A percentile compares a stretch with the other conserved stretches of the same genome.
These are phyloP conservation scores for Pollenia angustigena DNA, from an alignment of 2,888 invertebrate species.

Conservation along the genomic window DNA sequence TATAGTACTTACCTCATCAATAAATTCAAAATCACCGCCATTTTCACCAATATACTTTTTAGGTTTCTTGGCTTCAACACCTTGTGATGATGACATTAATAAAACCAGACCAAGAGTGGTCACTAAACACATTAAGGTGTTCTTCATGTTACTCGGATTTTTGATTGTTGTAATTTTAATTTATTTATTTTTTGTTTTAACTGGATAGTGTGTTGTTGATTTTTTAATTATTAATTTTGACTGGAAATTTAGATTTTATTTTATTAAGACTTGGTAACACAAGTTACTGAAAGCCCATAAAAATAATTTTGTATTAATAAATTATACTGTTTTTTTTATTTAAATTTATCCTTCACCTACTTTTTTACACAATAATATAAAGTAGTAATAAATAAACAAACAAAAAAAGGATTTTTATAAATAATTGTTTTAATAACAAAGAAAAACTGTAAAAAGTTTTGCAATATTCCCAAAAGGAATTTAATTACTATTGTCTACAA, in stretches of 20 bases:
- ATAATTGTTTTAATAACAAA: constrained; percentile 59
- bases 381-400: neutral
- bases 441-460: constrained; percentile 54
- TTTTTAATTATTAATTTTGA: neutral
- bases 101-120: constrained; percentile 82
- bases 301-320: constrained; percentile 4
- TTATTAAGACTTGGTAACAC: no score
- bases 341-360: constrained; percentile 56
- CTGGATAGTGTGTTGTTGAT: neutral
- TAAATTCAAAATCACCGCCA: constrained; percentile 90
- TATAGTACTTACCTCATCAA: constrained; percentile 88
- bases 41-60: constrained; percentile 90
- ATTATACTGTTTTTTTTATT: neutral
- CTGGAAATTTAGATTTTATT: neutral
- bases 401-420: constrained; percentile 20
- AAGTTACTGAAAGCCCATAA: constrained; percentile 27
- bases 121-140: constrained; percentile 80
- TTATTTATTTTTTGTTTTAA: neutral
- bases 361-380: constrained; percentile 8
- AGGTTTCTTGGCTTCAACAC: constrained; percentile 85
- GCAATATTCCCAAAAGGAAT: constrained; percentile 70
- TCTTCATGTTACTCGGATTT: constrained; percentile 79
- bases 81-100: constrained; percentile 82
- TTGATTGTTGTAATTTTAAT: constrained; percentile 6
- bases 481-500: constrained; percentile 71